These are phyloP conservation scores for Trachelipus rathkii DNA, from an alignment of 1,140 invertebrate species.

Conservation along the genomic window DNA sequence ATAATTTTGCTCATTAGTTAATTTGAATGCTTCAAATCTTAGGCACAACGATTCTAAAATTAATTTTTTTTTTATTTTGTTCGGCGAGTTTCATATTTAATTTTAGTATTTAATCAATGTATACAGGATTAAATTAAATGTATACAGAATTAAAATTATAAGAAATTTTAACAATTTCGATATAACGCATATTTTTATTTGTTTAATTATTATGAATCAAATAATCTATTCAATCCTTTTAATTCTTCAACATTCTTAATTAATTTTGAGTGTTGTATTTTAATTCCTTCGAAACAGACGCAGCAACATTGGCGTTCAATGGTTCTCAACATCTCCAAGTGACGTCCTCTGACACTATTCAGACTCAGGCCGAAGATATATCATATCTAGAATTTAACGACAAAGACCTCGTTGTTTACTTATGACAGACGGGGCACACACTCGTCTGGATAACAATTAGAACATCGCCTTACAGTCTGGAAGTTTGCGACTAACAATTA, in stretches of 20 bases:
- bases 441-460: slow-evolving; percentile 69
- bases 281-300: slow-evolving; percentile 58
- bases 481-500: slow-evolving; percentile 70
- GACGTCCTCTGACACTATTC: slow-evolving; percentile 69
- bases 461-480: slow-evolving; percentile 77
- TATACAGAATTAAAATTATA: too few relatives aligned
- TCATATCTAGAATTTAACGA: slow-evolving; percentile 81
- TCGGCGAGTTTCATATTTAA: too few relatives aligned
- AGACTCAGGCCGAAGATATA: slow-evolving; percentile 88
- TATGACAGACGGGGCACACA: slow-evolving; percentile 47
- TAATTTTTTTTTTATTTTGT: too few relatives aligned
- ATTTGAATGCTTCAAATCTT: too few relatives aligned
- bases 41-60: too few relatives aligned
- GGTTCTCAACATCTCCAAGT: slow-evolving; percentile 80
- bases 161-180: too few relatives aligned
- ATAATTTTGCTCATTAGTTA: too few relatives aligned
- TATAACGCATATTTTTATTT: neutral
- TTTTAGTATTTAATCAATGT: too few relatives aligned
- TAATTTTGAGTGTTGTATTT: neutral
- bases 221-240: neutral
- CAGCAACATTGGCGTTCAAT: slow-evolving; percentile 80
- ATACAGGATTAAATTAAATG: too few relatives aligned
- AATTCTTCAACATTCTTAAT: neutral
- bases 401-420: slow-evolving; percentile 62
- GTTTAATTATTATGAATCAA: neutral